phyloP scores from a whole-genome alignment of 2,888 invertebrate species.

The Nemotelus pantherinus region DNA sequence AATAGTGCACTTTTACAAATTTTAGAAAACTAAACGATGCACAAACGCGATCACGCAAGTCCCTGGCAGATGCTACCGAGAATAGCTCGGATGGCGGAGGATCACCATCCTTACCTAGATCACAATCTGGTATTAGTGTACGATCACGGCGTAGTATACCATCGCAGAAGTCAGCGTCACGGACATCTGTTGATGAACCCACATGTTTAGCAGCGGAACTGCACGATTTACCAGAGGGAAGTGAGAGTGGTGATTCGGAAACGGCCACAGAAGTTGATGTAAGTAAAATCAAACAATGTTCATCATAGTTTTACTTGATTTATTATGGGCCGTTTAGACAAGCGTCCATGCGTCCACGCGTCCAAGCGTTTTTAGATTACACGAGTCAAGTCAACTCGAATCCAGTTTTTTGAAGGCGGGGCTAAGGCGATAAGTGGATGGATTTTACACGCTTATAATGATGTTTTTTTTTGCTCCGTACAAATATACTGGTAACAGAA shows the following conservation, averaged over 20 bases:
- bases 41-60: constrained; percentile 63
- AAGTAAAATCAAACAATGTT: constrained; percentile 57
- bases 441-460: no score
- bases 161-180: constrained; percentile 65
- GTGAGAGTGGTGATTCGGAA: constrained; percentile 72
- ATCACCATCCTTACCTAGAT: constrained; percentile 65
- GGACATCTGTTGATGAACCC: constrained; percentile 68
- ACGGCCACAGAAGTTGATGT: constrained; percentile 79
- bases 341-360: no score
- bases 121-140: constrained; percentile 67
- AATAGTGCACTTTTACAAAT: constrained; percentile 17
- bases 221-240: constrained; percentile 69
- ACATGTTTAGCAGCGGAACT: constrained; percentile 65
- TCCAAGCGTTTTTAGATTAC: no score
- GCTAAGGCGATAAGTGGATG: no score
- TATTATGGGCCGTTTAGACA: neutral
- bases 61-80: constrained; percentile 60
- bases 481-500: no score
- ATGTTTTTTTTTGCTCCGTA: no score
- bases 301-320: no score
- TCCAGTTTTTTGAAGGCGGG: no score
- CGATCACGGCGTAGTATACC: constrained; percentile 68
- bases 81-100: constrained; percentile 56
- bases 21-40: constrained; percentile 64
- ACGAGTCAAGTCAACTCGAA: no score